Evolutionary conservation across 2,888 invertebrate species (phyloP), one percentile per base, ranked within the genome.

Genomic region (Choreutis nemorana): DNA sequence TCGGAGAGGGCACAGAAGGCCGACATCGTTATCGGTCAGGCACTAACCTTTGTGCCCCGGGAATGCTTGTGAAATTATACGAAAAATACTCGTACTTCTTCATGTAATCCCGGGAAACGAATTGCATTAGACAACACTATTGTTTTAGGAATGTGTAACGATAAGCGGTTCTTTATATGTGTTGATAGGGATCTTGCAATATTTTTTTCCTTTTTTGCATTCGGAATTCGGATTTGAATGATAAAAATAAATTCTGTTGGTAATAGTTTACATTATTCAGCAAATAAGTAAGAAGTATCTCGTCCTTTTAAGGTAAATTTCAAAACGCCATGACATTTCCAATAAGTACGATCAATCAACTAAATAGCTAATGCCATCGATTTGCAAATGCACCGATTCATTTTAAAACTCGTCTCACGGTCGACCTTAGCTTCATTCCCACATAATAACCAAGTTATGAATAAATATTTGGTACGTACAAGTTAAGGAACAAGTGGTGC

Each of bases 1-100:
- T n/a, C n/a, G n/a, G n/a, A n/a, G n/a, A n/a, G 54, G 60, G 49
- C 57, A 49, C 40, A 64, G 66, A 67, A 70, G 65, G 66, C 65
- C 62, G 62, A 55, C 65, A 53, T 73, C 73, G 73, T 73, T 73
- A 73, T 73, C 73, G 73, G 73, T 73, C 73, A 72, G 56, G 48
- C 41, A 34, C 39, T 48, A 61, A 65, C 73, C 72, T 72, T 72
- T 72, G 48, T n/a, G n/a, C n/a, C n/a, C n/a, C 29, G 24, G n/a
- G n/a, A n/a, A n/a, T n/a, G n/a, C n/a, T n/a, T n/a, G n/a, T n/a
- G n/a, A n/a, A n/a, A n/a, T n/a, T n/a, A n/a, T n/a, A n/a, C n/a
- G n/a, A n/a, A n/a, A n/a, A n/a, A n/a, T n/a, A n/a, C n/a, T n/a
- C n/a, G n/a, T n/a, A n/a, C n/a, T n/a, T n/a, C n/a, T n/a, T n/a